A percentile compares a stretch with the other conserved stretches of the same genome.
Conservation (phyloP, 2,797 vertebrate genomes). For the Spinibarbus caldwelli region DNA sequence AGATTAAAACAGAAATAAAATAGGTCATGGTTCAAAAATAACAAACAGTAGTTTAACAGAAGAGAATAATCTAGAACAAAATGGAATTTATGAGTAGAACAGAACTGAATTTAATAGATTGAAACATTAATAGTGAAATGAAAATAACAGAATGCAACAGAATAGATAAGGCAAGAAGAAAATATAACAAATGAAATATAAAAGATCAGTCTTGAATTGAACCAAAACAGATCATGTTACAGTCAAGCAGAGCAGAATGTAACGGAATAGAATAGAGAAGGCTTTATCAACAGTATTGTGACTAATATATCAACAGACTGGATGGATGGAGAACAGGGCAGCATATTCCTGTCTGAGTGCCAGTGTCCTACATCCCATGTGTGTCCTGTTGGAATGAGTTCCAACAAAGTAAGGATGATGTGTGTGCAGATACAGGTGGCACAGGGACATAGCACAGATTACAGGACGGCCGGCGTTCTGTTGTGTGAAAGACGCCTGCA, state of each 20-base stretch:
- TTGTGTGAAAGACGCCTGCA: constrained; percentile 50
- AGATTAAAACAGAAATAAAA: background rate
- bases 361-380: constrained; percentile 33
- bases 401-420: constrained; percentile 28
- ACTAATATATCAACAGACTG: constrained; percentile 40
- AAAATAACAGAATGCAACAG: background rate
- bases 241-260: constrained; percentile 4
- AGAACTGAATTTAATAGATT: background rate
- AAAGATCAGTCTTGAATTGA: background rate
- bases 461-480: constrained; percentile 47
- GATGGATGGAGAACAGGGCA: constrained; percentile 24
- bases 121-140: background rate
- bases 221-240: background rate
- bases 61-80: background rate
- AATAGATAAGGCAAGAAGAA: background rate
- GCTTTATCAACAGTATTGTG: constrained; percentile 22
- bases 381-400: constrained; percentile 41
- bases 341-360: constrained; percentile 41
- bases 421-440: constrained; percentile 51
- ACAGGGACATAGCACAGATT: constrained; percentile 48
- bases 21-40: background rate
- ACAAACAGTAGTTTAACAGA: background rate
- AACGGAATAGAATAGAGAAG: background rate
- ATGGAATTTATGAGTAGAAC: background rate
- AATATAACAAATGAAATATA: background rate